phyloP scores from a whole-genome alignment of 2,888 invertebrate genomes.

The Chrysomela aeneicollis region DNA sequence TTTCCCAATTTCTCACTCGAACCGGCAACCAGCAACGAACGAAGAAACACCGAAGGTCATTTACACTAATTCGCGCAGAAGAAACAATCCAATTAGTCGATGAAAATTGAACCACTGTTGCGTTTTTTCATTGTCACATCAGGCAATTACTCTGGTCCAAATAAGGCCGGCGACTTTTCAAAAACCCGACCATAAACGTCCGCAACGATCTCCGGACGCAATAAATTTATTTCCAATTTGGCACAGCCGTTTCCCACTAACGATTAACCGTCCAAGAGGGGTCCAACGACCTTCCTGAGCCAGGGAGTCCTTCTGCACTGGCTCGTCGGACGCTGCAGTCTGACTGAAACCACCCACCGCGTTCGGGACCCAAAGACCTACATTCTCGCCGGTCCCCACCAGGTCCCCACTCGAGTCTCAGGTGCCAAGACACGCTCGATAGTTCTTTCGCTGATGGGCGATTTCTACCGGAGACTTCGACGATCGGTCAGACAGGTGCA shows the following conservation, averaged over 20 bases:
- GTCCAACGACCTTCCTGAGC: constrained; percentile 49
- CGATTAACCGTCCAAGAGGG: constrained; percentile 26
- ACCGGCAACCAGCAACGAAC: constrained; percentile 46
- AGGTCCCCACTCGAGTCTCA: constrained; percentile 41
- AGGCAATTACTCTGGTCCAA: constrained; percentile 37
- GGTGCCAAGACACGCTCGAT: constrained; percentile 42
- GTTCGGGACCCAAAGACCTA: constrained; percentile 59
- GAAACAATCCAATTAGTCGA: constrained; percentile 41
- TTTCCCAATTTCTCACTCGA: constrained; percentile 2
- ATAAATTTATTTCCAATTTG: constrained; percentile 33
- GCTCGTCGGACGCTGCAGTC: constrained; percentile 54
- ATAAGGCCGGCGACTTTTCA: constrained; percentile 39
- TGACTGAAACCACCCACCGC: constrained; percentile 60
- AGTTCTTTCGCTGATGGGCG: constrained; percentile 24
- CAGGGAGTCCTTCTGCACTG: constrained; percentile 55
- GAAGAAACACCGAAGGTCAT: constrained; percentile 36
- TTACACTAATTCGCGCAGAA: constrained; percentile 38
- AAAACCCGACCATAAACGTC: constrained; percentile 28
- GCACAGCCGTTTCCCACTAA: constrained; percentile 34
- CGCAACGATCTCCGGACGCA: constrained; percentile 29
- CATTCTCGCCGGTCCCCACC: constrained; percentile 54
- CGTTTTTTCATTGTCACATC: constrained; percentile 31
- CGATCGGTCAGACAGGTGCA: constrained; percentile 4
- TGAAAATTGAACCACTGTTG: constrained; percentile 39
- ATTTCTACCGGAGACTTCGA: constrained; percentile 6